Base-by-base conservation (phyloP, 2,888 invertebrate genomes). In the Myathropa florea region DNA sequence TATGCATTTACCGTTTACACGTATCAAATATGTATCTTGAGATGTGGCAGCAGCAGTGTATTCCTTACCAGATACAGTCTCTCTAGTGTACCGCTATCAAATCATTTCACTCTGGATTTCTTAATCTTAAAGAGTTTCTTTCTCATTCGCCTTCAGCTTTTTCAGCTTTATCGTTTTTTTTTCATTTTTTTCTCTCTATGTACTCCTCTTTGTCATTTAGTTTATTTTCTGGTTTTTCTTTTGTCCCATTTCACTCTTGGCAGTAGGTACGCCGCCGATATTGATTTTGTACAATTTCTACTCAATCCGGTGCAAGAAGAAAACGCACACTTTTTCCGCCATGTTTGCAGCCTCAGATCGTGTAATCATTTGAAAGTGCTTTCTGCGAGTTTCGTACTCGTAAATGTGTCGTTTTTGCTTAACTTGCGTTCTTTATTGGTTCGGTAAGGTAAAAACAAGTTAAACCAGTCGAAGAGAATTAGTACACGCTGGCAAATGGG, bases 61-160 rank as follows among this genome's bases (percentile, higher is more conserved):
- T 61, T 68, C 57, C 67, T 36, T 67, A 39, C 59, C 70, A 39
- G 21, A 65, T 65, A 65, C 65, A 70, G 64, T 57, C 71, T 36
- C 23, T 65, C 53, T 59, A 73, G 73, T 26, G 65, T 57, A 68
- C 57, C 53, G 21, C 72, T 77, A 73, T 85, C 76, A 81, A 76
- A 84, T 76, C 61, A 76, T 85, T 73, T 85, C 77, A 81, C 85
- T 78, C 73, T 28, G 64, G 64, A 85, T 85, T 85, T 81, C 76
- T 84, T 72, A 72, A 85, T 85, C 64, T 81, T 60, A 60, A 70
- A 70, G 76, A 72, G 65, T 67, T 67, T 76, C 46, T 46, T 46
- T 46, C 46, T 46, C 46, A 18, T 46, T 76, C 23, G 14, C 59
- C 53, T 53, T 59, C 46, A 4, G 30, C 30, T 46, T 36, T 46